Evolutionary conservation across 2,113 vertebrate genomes (phyloP), one percentile per base, ranked within the genome.

Genomic region (Nicator chloris): DNA sequence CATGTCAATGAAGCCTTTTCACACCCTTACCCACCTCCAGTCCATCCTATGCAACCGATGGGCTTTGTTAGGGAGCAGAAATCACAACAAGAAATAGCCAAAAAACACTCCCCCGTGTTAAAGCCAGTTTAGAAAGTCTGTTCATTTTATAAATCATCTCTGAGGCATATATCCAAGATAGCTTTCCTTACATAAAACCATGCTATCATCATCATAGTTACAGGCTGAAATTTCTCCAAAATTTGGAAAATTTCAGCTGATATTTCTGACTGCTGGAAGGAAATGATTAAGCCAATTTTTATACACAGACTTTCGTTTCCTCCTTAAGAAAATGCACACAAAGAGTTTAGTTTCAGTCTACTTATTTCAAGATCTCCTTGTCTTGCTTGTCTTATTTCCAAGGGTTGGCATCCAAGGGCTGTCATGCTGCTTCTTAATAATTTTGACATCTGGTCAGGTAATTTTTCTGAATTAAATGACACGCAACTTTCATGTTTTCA

Each of bases 401-500:
- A 50, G 31, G 54, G 8, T 82, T 94, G 86, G 37, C 44, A 91
- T 87, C 61, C 61, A 85, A 89, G 45, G 40, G 49, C 40, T 89
- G 65, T 92, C 91, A 82, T 85, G 57, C 44, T 86, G 70, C 61
- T 95, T 42, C 73, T 95, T 86, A 89, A 85, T 72, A 92, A 71
- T 76, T 91, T 57, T 95, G 91, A 92, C 63, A 80, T 76, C 69
- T 89, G 70, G 45, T 89, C 65, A 85, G 77, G 73, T 68, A 7
- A 56, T 54, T 96, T 96, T 91, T 91, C 80, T 82, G 61, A 72
- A 85, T 76, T 76, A 87, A 95, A 77, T 82, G 70, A 79, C 73
- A 87, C 5, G 3, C 26, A 69, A 27, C 73, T 91, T 92, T 82
- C 57, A 65, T 0, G 0, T 86, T 80, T 88, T 90, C 39, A 19